Evolutionary conservation across 2,888 invertebrate species (phyloP), one percentile per base, ranked within the genome.

Genomic region (Ormyrus labotus): DNA sequence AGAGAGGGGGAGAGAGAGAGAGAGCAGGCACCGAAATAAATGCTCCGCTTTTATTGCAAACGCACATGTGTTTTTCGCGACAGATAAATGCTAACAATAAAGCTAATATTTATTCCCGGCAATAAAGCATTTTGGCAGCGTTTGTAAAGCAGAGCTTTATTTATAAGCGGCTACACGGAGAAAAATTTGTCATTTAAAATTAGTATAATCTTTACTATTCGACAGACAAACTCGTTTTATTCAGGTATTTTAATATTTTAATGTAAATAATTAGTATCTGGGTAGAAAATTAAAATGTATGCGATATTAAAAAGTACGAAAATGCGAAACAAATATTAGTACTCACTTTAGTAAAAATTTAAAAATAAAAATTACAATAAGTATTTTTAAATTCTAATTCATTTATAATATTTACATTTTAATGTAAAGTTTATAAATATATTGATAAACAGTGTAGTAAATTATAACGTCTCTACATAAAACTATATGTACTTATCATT

Each of bases 41-140:
- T 3, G 34, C 34, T 34, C 34, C 34, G 34, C 34, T 34, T 34
- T 34, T 34, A 34, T 34, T 34, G 34, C 34, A 34, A 34, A 3
- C 34, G 34, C 34, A 34, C 34, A 3, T 34, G 13, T 19, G 4
- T 60, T n/a, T 61, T 11, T 45, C 8, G 9, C 63, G 10, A 34
- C 34, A 45, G n/a, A 45, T 63, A 45, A 63, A 63, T 63, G 63
- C 11, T 63, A 6, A 63, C 45, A 63, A 63, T 11, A 47, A 11
- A 63, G 63, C 11, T 8, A 60, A 63, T 63, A 34, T 63, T 63
- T 60, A 19, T 34, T 34, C 13, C 34, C 45, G 10, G 47, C 45
- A 63, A 63, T 9, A 63, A 63, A 63, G 45, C 45, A 63, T 63
- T 63, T 63, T 63, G 13, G 19, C 10, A 10, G 10, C 63, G 45